Evolutionary conservation across 2,888 invertebrate species (phyloP).

Genomic region (Plebejus argus): DNA sequence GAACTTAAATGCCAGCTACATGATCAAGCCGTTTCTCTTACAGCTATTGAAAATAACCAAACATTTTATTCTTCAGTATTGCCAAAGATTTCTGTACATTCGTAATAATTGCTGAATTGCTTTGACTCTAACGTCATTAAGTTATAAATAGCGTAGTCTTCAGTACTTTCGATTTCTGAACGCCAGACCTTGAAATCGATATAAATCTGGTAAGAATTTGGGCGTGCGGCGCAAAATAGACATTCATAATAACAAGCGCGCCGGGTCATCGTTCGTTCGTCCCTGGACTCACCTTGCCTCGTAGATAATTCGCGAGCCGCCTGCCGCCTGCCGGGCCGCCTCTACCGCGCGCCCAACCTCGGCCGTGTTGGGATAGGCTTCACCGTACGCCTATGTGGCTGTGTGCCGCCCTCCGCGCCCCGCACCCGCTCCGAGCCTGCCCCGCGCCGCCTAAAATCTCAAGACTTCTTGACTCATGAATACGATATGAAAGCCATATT

Average conservation of each 20-base stretch:
- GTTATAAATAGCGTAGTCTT: constrained; percentile 4
- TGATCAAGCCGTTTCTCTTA: not conserved
- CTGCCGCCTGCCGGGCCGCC: constrained; percentile 49
- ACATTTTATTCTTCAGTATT: not conserved
- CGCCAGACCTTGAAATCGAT: constrained; percentile 46
- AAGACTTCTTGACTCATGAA: not conserved
- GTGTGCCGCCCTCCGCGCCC: not conserved
- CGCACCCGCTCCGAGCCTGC: not conserved
- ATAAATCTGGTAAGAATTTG: constrained; percentile 47
- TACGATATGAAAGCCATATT: not conserved
- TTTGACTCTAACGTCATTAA: not conserved
- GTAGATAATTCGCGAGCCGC: constrained; percentile 73
- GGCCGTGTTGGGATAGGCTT: constrained; percentile 59
- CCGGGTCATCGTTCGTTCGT: constrained; percentile 67
- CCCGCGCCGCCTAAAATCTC: not conserved
- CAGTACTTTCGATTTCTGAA: constrained; percentile 31
- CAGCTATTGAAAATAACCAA: not conserved
- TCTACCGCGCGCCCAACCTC: constrained; percentile 50
- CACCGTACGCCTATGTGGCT: constrained; percentile 6
- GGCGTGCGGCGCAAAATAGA: constrained; percentile 55
- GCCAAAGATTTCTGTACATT: not conserved
- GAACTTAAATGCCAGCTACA: not conserved
- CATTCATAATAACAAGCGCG: constrained; percentile 58
- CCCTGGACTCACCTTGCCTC: constrained; percentile 71
- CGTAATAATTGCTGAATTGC: not conserved